Evolutionary conservation across 2,113 vertebrate species (phyloP).

Genomic region (Opisthocomus hoazin): DNA sequence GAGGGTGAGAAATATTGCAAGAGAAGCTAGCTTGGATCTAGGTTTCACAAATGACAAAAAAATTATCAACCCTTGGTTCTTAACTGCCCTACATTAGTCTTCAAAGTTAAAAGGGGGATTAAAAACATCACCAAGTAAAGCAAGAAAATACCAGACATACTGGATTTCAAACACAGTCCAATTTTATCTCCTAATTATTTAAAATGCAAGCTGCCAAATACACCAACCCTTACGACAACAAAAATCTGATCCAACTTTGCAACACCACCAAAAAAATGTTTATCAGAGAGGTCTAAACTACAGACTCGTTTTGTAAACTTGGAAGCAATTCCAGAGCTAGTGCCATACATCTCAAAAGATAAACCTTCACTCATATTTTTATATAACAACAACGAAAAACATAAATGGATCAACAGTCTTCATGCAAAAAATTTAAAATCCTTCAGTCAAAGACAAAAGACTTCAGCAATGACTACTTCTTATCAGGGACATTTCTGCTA

Average conservation of each 20-base stretch:
- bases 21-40: background rate
- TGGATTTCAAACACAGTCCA: background rate
- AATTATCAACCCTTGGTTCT: slow-evolving; percentile 9
- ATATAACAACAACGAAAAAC: slow-evolving; percentile 3
- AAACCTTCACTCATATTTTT: slow-evolving; percentile 61
- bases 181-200: slow-evolving; percentile 48
- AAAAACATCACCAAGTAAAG: slow-evolving; percentile 32
- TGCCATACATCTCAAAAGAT: slow-evolving; percentile 55
- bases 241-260: slow-evolving; percentile 58
- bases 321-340: slow-evolving; percentile 54
- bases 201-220: slow-evolving; percentile 43
- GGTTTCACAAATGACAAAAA: slow-evolving; percentile 22
- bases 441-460: slow-evolving; percentile 15
- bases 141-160: slow-evolving; percentile 34
- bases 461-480: background rate
- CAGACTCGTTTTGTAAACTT: slow-evolving; percentile 62
- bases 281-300: slow-evolving; percentile 62
- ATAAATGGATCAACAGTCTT: slow-evolving; percentile 18
- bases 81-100: slow-evolving; percentile 13
- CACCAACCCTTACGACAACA: slow-evolving; percentile 33
- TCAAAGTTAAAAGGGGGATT: slow-evolving; percentile 39
- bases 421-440: background rate
- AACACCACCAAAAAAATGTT: slow-evolving; percentile 47
- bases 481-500: slow-evolving; percentile 41
- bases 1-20: background rate